Base-by-base conservation (phyloP, 1,140 invertebrate genomes). In the Acromyrmex echinatior region DNA sequence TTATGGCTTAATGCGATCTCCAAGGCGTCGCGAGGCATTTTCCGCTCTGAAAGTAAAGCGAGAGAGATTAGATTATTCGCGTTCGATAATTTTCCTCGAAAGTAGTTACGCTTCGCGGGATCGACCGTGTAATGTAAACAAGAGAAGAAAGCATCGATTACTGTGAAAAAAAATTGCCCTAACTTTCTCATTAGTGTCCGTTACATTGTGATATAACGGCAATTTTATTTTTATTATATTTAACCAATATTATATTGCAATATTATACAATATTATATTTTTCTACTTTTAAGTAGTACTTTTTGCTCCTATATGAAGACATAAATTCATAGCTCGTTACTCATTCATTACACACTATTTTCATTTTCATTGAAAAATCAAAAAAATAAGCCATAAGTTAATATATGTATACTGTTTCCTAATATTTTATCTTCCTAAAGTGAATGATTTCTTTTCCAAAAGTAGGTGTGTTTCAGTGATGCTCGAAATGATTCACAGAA, bases 11-110 rank as follows among this genome's bases (percentile, higher is more conserved):
- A 65, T 9, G 39, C 35, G 35, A 74, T 35, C 51, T 60, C 39
- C 7, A n/a, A 58, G 28, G 53, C 25, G 31, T 16, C 56, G 31
- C 56, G 68, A 21, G 28, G 9, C 70, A 73, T 84, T 84, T 84
- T 84, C 70, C 70, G 80, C 70, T 84, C 56, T 74, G 53, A 82
- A 82, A 82, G 68, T 49, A 74, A 62, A 62, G 39, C 53, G 68
- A 62, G 7, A 81, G 18, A 73, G 80, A 84, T 84, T 76, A 63
- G 56, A 74, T 84, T 84, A 84, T 49, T 25, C 80, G 65, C 21
- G 66, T 81, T 81, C 65, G 56, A 74, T 84, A 62, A n/a, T 62
- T 74, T 51, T 84, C 14, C 68, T 73, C 39, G 70, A 84, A 82
- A 74, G 56, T 53, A 56, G 68, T 62, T 25, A 74, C 56, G 39